Percentiles rank a stretch among this genome's conserved stretches.
phyloP scores from a whole-genome alignment of 30 jellyfish, hydroid and myxozoan genomes.

The Hydractinia symbiolongicarpus region DNA sequence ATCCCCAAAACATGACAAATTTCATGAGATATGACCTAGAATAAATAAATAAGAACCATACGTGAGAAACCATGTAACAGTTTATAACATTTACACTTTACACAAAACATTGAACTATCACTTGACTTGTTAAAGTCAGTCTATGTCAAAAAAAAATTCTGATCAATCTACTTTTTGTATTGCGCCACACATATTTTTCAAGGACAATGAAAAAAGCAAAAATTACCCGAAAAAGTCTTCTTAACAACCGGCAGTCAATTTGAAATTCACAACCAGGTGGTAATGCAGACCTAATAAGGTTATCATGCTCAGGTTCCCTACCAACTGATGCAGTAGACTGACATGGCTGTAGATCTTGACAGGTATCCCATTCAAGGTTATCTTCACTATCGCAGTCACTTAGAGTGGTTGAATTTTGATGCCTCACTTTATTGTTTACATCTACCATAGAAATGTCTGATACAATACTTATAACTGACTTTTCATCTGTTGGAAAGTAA shows the following conservation, averaged over 20 bases:
- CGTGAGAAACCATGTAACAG: too few species aligned
- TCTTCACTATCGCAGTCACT: not conserved
- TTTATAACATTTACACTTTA: too few species aligned
- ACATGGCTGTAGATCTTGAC: not conserved
- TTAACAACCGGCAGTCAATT: conserved; percentile 49
- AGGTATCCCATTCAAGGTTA: conserved; percentile 1
- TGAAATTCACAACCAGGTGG: conserved; percentile 49
- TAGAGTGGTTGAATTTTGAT: not conserved
- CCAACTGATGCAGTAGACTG: not conserved
- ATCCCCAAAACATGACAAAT: conserved; percentile 79
- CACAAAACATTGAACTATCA: too few species aligned
- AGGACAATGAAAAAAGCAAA: not conserved
- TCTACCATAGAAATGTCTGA: conserved; percentile 2
- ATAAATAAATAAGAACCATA: not conserved
- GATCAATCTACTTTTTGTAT: too few species aligned
- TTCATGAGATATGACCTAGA: conserved; percentile 76
- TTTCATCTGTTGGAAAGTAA: not conserved
- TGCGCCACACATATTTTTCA: too few species aligned
- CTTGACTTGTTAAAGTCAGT: too few species aligned
- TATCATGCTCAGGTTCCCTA: not conserved
- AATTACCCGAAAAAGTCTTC: conserved; percentile 69
- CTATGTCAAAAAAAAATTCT: too few species aligned
- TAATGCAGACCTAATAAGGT: conserved; percentile 25
- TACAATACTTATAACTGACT: not conserved
- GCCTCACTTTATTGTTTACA: not conserved